Percentiles rank a stretch among this genome's conserved stretches.
Conservation (phyloP, 2,113 vertebrate genomes). For the Oryzias javanicus region DNA sequence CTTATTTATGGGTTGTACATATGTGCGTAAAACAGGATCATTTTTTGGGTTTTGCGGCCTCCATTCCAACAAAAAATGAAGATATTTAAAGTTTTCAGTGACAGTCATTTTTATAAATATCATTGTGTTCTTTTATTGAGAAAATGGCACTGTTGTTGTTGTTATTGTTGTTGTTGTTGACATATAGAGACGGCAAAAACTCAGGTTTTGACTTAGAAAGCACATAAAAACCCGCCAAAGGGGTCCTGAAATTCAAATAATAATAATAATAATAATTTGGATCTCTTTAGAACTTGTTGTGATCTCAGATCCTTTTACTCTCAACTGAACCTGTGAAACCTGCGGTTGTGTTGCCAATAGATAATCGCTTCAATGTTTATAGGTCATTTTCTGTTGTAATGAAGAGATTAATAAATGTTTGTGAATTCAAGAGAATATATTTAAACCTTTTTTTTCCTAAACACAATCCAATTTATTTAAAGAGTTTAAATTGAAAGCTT, state of each 20-base stretch:
- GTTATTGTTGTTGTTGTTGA: conserved; percentile 40
- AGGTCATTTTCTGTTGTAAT: conserved; percentile 86
- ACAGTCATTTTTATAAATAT: conserved; percentile 42
- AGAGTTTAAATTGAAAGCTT: too few species aligned
- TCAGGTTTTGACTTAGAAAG: conserved; percentile 83
- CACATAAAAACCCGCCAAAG: conserved; percentile 66
- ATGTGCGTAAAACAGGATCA: conserved; percentile 68
- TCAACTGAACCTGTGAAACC: conserved; percentile 86
- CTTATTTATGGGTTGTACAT: conserved; percentile 85
- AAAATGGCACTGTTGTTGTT: conserved; percentile 75
- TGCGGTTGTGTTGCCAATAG: conserved; percentile 75
- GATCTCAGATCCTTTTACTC: conserved; percentile 73
- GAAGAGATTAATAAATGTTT: conserved; percentile 92
- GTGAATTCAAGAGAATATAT: conserved; percentile 77
- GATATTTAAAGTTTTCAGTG: conserved; percentile 61
- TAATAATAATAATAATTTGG: neutral
- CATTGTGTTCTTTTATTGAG: conserved; percentile 67
- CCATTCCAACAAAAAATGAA: conserved; percentile 22
- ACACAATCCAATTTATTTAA: too few species aligned
- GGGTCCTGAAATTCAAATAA: conserved; percentile 47
- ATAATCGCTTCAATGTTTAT: conserved; percentile 77
- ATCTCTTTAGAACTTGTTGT: conserved; percentile 75
- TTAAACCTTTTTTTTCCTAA: too few species aligned
- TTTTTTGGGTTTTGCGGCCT: conserved; percentile 11
- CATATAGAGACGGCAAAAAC: conserved; percentile 77